Evolutionary conservation across 2,888 invertebrate species (phyloP), one percentile per base, ranked within the genome.

Genomic region (Macropis europaea): DNA sequence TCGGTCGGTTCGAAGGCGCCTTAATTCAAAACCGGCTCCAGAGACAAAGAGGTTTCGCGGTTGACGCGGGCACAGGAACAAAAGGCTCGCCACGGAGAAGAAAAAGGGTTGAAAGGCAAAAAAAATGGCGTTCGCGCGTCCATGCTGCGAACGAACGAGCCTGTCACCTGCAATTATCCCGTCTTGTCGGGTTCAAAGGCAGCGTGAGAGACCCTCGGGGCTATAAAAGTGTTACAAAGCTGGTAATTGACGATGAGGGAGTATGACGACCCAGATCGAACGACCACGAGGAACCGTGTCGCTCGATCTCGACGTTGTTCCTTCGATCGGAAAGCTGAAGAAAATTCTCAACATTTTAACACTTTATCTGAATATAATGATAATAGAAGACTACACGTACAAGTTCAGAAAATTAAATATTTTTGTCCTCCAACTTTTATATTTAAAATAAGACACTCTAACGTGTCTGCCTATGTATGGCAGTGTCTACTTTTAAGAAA

Each of bases 111-210:
- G 13, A 32, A 52, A 40, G 30, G 17, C 26, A 32, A 34, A 3
- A 52, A 64, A 61, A 73, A 63, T 53, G 67, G 60, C 59, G 54
- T 67, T 48, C 62, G 43, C 67, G 67, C 52, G 52, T 66, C 50
- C 48, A 43, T 22, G 42, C 47, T 30, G 57, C 42, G 34, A 59
- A 59, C 38, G 47, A 32, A 24, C 43, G 34, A 34, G 56, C 42
- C 66, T 73, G 73, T 73, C 73, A 59, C 73, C 61, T 63, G 77
- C 75, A 83, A 82, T 82, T 82, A 83, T 82, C 77, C 66, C 81
- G 73, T 81, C 83, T 83, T 73, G 71, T 53, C 38, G 76, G 74
- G 81, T 76, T 82, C 83, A 82, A 82, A 82, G 83, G 69, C 73
- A 71, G 47, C 76, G 70, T 47, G 77, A 63, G 69, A 70, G 77